Evolutionary conservation across 1,140 invertebrate species (phyloP).

Genomic region (Conus betulinus): DNA sequence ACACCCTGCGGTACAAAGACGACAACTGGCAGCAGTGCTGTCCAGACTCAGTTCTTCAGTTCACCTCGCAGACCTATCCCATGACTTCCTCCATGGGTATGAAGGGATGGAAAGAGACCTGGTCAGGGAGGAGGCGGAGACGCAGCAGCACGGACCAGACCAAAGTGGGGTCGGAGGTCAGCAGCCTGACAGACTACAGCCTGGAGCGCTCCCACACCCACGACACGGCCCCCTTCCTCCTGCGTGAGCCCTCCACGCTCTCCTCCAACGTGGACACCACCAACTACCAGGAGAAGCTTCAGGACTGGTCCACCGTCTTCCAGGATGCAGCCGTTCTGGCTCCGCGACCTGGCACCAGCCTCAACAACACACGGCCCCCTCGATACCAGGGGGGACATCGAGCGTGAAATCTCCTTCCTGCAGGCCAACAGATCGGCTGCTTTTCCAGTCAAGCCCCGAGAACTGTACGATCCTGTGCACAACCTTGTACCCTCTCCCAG

Average conservation of each 20-base stretch:
- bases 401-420: slow-evolving; percentile 22
- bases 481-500: slow-evolving; percentile 21
- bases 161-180: slow-evolving; percentile 14
- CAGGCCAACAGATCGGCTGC: not conserved
- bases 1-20: no score
- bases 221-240: slow-evolving; percentile 3
- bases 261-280: slow-evolving; percentile 20
- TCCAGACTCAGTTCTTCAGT: no score
- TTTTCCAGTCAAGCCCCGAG: slow-evolving; percentile 43
- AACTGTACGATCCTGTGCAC: slow-evolving; percentile 56
- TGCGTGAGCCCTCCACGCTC: slow-evolving; percentile 17
- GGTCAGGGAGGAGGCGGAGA: not conserved
- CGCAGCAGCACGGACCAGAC: not conserved
- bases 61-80: not conserved
- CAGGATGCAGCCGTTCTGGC: slow-evolving; percentile 16
- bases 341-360: slow-evolving; percentile 21
- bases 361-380: not conserved
- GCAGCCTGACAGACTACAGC: slow-evolving; percentile 33
- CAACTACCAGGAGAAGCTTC: slow-evolving; percentile 37
- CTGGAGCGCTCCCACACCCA: slow-evolving; percentile 17
- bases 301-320: slow-evolving; percentile 12
- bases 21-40: no score
- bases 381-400: not conserved
- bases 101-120: slow-evolving; percentile 8
- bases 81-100: slow-evolving; percentile 13